Conservation (phyloP, 2,888 invertebrate genomes). For the Actias luna region DNA sequence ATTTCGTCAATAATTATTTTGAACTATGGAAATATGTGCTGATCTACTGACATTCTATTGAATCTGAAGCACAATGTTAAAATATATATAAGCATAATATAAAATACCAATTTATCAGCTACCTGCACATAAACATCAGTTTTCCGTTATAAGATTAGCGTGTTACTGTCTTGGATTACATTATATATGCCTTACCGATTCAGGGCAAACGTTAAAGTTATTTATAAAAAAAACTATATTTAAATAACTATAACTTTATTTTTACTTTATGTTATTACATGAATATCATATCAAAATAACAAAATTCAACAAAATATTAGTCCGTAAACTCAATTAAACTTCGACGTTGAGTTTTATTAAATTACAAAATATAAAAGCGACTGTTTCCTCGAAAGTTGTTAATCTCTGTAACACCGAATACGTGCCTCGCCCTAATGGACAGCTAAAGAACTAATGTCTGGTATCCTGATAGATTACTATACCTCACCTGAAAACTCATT, state of each 20-base stretch:
- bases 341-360: constrained; percentile 18
- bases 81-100: too few species aligned
- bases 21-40: too few species aligned
- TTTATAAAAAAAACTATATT: background rate
- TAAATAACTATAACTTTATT: background rate
- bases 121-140: too few species aligned
- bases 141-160: too few species aligned
- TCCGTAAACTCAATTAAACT: constrained; percentile 18
- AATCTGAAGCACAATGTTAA: too few species aligned
- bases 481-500: constrained; percentile 9
- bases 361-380: constrained; percentile 16
- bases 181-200: too few species aligned
- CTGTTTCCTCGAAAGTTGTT: constrained; percentile 18
- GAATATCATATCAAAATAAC: background rate
- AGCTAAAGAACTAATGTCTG: constrained; percentile 21
- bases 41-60: too few species aligned
- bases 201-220: too few species aligned
- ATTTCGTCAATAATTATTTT: too few species aligned
- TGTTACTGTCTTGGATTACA: too few species aligned
- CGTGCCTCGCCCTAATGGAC: constrained; percentile 28
- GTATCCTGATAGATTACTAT: constrained; percentile 13
- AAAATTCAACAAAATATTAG: constrained; percentile 17
- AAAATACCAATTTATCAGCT: too few species aligned
- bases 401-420: constrained; percentile 31
- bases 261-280: background rate